Base-by-base conservation (phyloP, 1,140 invertebrate genomes). In the Drosophila quadrilineata region DNA sequence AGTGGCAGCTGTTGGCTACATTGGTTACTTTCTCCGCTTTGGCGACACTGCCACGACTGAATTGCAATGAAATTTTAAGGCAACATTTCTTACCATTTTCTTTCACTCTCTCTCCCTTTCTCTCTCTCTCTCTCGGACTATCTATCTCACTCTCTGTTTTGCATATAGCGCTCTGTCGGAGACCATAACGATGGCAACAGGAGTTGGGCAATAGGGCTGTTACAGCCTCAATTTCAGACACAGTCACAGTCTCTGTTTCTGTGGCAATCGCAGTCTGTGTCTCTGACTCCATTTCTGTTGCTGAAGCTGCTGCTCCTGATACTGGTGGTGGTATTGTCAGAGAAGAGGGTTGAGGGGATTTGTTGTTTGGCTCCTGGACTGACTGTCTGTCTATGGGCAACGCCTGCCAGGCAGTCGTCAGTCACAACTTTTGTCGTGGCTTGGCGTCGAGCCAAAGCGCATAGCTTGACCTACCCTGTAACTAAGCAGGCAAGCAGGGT, bases 351-450 rank as follows among this genome's bases (percentile, higher is more conserved):
- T 21, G 17, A n/a, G 46, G 50, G 29, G 9, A 54, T 60, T 59
- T 60, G 62, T 66, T 66, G 63, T 60, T 60, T 60, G 56, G 33
- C 33, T 40, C 50, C 9, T 10, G 6, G 56, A 36, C 71, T 75
- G 56, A 43, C 74, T 70, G 66, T 43, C 63, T 59, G 29, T 6
- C 26, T 67, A 45, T 65, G 40, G 29, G 49, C 48, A 67, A 67
- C 49, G 53, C 48, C 62, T 59, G 67, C 62, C 62, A 66, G 53
- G 53, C 72, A 82, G 59, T 76, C 72, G 65, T 73, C 74, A 82
- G 72, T 74, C 77, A 75, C 52, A 82, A 82, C 77, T 82, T 82
- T 82, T 84, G 79, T 84, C 68, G 77, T 75, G 77, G 77, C 70
- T 71, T 84, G 77, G 77, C 77, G 60, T 43, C 52, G 53, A 73